These are phyloP conservation scores for Pedetes capensis DNA, from an alignment of 2,113 vertebrate species.

Conservation along the genomic window DNA sequence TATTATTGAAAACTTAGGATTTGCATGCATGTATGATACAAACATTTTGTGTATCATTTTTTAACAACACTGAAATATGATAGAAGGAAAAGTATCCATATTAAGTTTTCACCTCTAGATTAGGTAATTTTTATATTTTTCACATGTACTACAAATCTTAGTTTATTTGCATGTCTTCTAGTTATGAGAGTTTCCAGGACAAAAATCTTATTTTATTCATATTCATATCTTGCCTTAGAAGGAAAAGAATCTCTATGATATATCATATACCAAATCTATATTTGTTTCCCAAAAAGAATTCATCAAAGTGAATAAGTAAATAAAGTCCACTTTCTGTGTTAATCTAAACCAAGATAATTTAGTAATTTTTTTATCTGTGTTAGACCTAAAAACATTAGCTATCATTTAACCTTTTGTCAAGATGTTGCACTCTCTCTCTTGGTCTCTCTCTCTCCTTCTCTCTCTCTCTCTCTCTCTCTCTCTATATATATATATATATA, in stretches of 20 bases:
- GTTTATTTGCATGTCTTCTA: neutral
- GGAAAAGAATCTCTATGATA: neutral
- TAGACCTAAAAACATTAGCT: neutral
- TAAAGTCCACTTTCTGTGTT: neutral
- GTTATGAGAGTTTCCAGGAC: neutral
- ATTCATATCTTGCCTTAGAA: neutral
- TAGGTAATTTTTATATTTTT: constrained; percentile 20
- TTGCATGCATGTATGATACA: neutral
- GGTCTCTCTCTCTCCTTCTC: no score
- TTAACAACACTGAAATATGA: constrained; percentile 10
- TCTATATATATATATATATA: no score
- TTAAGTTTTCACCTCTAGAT: neutral
- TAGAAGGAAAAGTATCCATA: neutral
- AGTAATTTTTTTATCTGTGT: neutral
- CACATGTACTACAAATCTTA: neutral
- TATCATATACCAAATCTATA: neutral
- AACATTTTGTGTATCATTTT: neutral
- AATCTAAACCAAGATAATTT: neutral
- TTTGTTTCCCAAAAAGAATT: neutral
- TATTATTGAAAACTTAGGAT: neutral
- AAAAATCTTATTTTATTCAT: neutral
- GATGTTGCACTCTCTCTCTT: no score
- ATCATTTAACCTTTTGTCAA: neutral
- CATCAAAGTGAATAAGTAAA: neutral
- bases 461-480: no score